A percentile compares a stretch with the other conserved stretches of the same genome.
Conservation (phyloP, 2,113 vertebrate species). For the Colaptes auratus region DNA sequence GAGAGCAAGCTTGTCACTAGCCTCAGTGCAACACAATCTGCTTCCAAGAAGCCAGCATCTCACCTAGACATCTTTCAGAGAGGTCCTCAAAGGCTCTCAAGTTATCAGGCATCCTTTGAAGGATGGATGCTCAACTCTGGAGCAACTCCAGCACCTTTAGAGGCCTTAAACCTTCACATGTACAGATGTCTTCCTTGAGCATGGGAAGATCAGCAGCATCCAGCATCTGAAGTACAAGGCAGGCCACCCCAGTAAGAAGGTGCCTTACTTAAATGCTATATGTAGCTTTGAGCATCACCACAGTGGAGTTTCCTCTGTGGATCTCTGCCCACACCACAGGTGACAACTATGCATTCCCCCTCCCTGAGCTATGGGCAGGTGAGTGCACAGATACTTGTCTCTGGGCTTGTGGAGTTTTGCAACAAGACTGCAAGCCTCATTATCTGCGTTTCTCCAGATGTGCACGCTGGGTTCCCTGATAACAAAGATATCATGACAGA, state of each 20-base stretch:
- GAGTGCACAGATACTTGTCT: not conserved
- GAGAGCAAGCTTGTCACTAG: rapidly evolving
- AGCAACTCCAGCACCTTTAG: not conserved
- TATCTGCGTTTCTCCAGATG: constrained; percentile 49
- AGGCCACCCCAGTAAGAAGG: not conserved
- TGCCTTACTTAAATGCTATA: not conserved
- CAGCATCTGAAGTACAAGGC: not conserved
- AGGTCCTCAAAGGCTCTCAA: not conserved
- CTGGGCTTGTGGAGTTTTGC: constrained; percentile 23
- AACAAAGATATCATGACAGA: constrained; percentile 21
- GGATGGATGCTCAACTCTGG: not conserved
- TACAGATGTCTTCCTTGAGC: not conserved
- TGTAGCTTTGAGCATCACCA: not conserved
- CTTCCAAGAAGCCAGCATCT: not conserved
- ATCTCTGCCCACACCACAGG: not conserved
- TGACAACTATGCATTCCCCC: not conserved
- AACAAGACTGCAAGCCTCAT: constrained; percentile 45
- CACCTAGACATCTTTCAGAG: not conserved
- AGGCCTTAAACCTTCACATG: not conserved
- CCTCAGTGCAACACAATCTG: not conserved
- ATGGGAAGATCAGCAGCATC: not conserved
- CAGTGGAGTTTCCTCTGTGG: not conserved
- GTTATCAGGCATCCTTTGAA: not conserved
- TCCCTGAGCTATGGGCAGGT: constrained; percentile 12
- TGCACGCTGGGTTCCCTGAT: not conserved